A percentile compares a stretch with the other conserved stretches of the same genome.
Conservation (phyloP, 92 coral and sea anemone genomes). For the Heteractis magnifica region DNA sequence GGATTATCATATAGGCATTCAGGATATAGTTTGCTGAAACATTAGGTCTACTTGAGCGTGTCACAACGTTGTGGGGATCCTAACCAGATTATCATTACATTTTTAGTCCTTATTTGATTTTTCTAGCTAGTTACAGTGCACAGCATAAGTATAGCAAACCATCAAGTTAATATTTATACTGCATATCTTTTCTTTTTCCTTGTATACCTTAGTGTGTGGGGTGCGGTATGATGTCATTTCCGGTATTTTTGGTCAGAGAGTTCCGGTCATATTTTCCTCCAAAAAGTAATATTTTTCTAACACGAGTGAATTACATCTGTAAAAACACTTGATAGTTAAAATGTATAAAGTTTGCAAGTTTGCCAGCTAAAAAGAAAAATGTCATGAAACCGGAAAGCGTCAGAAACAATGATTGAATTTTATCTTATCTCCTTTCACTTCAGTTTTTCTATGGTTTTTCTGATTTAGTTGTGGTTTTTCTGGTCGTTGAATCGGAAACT, state of each 20-base stretch:
- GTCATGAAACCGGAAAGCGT: no score
- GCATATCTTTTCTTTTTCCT: neutral
- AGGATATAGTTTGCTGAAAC: conserved; percentile 1
- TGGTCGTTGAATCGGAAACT: neutral
- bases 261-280: conserved; percentile 17
- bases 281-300: neutral
- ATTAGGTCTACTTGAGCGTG: neutral
- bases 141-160: neutral
- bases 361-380: no score
- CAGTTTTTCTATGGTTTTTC: neutral
- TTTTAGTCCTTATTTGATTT: neutral
- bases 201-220: neutral
- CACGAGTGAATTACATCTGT: neutral
- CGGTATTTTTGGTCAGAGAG: conserved; percentile 9
- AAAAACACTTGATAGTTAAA: neutral
- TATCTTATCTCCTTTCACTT: no score
- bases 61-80: neutral
- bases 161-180: neutral
- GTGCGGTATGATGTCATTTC: conserved; percentile 39
- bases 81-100: neutral
- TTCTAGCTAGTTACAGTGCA: neutral
- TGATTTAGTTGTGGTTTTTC: neutral
- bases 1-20: neutral
- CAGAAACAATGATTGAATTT: no score
- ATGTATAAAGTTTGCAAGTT: neutral